Conservation (phyloP, 2,888 invertebrate species). For the Gandaritis pyraliata region DNA sequence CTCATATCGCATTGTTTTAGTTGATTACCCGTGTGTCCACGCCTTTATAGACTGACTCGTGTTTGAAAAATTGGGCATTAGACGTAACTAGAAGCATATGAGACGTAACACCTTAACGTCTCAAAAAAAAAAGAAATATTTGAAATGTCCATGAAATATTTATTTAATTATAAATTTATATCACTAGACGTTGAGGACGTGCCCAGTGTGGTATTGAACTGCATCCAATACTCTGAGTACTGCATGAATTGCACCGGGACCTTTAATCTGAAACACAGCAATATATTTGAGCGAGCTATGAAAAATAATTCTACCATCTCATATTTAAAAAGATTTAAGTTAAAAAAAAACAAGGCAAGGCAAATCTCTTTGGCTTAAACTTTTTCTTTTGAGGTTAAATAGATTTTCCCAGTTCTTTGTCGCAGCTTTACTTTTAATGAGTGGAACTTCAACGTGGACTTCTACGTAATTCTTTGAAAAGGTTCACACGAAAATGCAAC, state of each 20-base stretch:
- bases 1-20: conserved; percentile 66
- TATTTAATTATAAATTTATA: too few relatives aligned
- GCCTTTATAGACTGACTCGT: conserved; percentile 46
- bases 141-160: too few relatives aligned
- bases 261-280: too few relatives aligned
- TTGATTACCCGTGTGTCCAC: conserved; percentile 66
- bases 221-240: too few relatives aligned
- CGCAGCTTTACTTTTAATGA: conserved; percentile 34
- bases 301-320: conserved; percentile 7
- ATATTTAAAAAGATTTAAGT: too few relatives aligned
- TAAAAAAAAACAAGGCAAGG: not conserved
- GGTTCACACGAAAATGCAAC: conserved; percentile 10
- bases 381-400: conserved; percentile 15
- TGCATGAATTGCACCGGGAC: too few relatives aligned
- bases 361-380: not conserved
- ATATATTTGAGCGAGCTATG: too few relatives aligned
- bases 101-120: too few relatives aligned
- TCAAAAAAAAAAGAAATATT: too few relatives aligned
- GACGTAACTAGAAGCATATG: too few relatives aligned
- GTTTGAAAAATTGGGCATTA: conserved; percentile 29
- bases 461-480: not conserved
- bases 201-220: too few relatives aligned
- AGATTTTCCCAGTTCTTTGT: conserved; percentile 28
- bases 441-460: conserved; percentile 20
- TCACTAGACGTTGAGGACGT: too few relatives aligned